Evolutionary conservation across 2,113 vertebrate species (phyloP).

Genomic region (Phrynosoma blainvillii): DNA sequence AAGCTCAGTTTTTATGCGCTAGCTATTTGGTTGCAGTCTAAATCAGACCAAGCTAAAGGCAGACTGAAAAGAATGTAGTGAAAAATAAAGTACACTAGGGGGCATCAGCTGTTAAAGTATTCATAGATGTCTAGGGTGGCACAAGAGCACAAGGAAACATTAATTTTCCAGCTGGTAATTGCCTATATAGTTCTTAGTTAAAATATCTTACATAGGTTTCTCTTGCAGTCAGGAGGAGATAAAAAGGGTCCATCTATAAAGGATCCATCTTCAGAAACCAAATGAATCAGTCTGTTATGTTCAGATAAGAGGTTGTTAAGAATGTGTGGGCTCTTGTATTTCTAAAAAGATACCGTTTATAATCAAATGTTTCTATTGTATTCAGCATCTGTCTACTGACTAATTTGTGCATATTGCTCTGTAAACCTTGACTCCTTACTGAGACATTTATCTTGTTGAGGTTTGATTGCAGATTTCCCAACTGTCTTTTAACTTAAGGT

Average conservation of each 20-base stretch:
- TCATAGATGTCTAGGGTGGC: not conserved
- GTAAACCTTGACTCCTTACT: not conserved
- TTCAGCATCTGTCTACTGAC: constrained; percentile 49
- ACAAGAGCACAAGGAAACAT: not conserved
- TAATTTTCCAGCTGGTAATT: not conserved
- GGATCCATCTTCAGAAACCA: not conserved
- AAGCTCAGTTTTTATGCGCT: not conserved
- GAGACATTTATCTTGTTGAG: constrained; percentile 11
- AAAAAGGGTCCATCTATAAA: rapidly evolving
- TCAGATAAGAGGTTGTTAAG: not conserved
- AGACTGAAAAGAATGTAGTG: not conserved
- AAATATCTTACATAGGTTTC: not conserved
- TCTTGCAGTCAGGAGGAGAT: not conserved
- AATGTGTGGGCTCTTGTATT: not conserved
- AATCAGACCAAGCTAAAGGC: not conserved
- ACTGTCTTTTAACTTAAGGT: constrained; percentile 21
- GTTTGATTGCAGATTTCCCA: constrained; percentile 5
- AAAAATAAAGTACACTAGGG: not conserved
- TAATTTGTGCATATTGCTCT: constrained; percentile 41
- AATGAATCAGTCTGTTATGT: not conserved
- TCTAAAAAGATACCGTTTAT: constrained; percentile 25
- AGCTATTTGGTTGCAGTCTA: not conserved
- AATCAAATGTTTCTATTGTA: constrained; percentile 28
- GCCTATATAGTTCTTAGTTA: not conserved
- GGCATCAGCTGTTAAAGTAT: not conserved